Base-by-base conservation (phyloP, 2,888 invertebrate species). In the Pseudanteris insignis region DNA sequence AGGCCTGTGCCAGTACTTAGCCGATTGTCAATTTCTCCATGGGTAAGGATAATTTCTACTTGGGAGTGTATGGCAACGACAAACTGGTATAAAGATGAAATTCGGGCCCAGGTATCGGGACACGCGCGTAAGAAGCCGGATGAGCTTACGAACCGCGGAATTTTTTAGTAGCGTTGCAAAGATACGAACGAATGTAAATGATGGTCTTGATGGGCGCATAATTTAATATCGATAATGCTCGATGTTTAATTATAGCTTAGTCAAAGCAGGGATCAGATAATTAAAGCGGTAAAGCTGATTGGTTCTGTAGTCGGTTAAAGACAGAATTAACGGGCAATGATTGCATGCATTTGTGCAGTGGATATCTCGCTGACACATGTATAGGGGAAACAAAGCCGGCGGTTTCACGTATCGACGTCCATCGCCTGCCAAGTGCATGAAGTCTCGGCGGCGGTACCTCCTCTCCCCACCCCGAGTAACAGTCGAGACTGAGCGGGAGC, bases 331-430 rank as follows among this genome's bases (percentile, higher is more conserved):
- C 63, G 55, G 46, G 63, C 41, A 58, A 54, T 58, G 54, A 58
- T 58, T 58, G 53, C 55, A 26, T 46, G 63, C 63, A 51, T 55
- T 55, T 47, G 55, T 55, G 51, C 63, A 53, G 41, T 62, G 47
- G 37, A 41, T 57, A 55, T 41, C 44, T 53, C 53, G 55, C 59
- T 37, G 55, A 48, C 53, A 47, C 43, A 48, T 63, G 48, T 53
- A 51, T 50, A 46, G 40, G 47, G 55, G 43, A 47, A 66, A 64
- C 59, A 66, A 62, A 62, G 59, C 61, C 54, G 54, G 54, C 18
- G 58, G 57, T 59, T 63, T 61, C 43, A 55, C 55, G 62, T 70
- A 73, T 75, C 70, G 71, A 73, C 72, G 68, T 70, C 64, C 69
- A 53, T 64, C 63, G 70, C 43, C 68, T 69, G 68, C 63, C 69